A percentile compares a stretch with the other conserved stretches of the same genome.
These are phyloP conservation scores for Camponotus pennsylvanicus DNA, from an alignment of 1,140 invertebrate species.

Conservation along the genomic window DNA sequence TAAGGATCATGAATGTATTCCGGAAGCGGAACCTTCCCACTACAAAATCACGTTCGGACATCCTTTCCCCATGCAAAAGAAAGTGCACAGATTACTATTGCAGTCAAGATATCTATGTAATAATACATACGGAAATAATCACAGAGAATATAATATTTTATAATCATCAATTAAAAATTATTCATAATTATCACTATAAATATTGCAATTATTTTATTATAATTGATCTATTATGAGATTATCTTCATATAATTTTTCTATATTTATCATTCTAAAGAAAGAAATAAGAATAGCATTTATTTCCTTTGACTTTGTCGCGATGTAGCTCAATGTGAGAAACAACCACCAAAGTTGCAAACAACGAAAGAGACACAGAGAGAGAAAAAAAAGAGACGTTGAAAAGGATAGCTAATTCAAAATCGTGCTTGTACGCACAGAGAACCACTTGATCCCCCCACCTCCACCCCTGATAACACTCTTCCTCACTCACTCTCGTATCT, in stretches of 20 bases:
- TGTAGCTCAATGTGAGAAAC: not conserved
- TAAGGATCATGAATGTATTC: constrained; percentile 66
- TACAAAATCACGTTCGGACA: constrained; percentile 62
- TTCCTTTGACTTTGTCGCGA: not conserved
- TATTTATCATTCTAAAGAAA: not conserved
- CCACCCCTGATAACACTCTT: constrained; percentile 46
- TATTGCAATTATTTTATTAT: constrained; percentile 7
- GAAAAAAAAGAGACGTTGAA: constrained; percentile 21
- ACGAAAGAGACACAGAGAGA: not conserved
- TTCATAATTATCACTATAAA: constrained; percentile 1
- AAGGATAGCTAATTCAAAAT: constrained; percentile 44
- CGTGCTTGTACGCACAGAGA: constrained; percentile 30
- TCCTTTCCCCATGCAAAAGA: constrained; percentile 8
- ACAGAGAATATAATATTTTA: not conserved
- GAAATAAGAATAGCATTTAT: not conserved
- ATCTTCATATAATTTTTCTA: not conserved
- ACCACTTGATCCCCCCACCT: constrained; percentile 57
- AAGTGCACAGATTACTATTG: constrained; percentile 37
- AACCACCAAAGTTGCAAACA: not conserved
- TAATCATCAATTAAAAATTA: constrained; percentile 28
- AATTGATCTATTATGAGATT: not conserved
- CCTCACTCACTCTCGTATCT: constrained; percentile 58
- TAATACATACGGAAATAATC: constrained; percentile 41
- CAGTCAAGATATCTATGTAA: constrained; percentile 8
- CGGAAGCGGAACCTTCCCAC: constrained; percentile 69